Evolutionary conservation across 1,140 invertebrate genomes (phyloP), one percentile per base, ranked within the genome.

Genomic region (Drosophila murphyi): DNA sequence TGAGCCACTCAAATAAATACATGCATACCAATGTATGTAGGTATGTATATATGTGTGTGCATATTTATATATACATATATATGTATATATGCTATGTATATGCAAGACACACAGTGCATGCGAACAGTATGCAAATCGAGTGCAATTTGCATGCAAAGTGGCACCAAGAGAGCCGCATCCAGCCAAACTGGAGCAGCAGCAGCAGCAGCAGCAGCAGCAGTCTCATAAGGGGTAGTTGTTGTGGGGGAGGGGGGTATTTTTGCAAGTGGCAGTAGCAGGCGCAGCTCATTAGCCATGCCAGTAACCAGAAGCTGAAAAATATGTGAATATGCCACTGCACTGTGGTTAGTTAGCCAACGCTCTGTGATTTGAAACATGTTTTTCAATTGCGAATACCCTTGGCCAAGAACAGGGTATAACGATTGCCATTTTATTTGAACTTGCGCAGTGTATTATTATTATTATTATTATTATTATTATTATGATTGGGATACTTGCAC

Each of bases 61-160:
- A 4, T 20, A 20, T 20, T 1, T 20, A 51, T 5, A 51, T 3
- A 32, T 5, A 51, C 2, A 32, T n/a, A 47, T 4, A 20, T 8
- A 51, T 1, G 8, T 10, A 41, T 3, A 31, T 31, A 48, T 41
- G 10, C 31, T 31, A 48, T 41, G 6, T 43, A 12, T 57, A 57
- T 57, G 28, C 10, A 34, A 12, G 34, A 45, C 29, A 60, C 2
- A 72, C 78, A 82, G 78, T 82, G 82, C 82, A 78, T 81, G 75
- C 75, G 68, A 86, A 82, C 87, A 87, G 82, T 87, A 86, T 86
- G 82, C 82, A 87, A 87, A 86, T 86, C 76, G 71, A 78, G 78
- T 77, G 78, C 74, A 87, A 86, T 86, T 86, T 87, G 82, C 78
- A 86, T 86, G 78, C 78, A 86, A 85, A 85, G 82, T 85, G 78